Percentiles rank a stretch among this genome's conserved stretches.
Evolutionary conservation across 2,888 invertebrate species (phyloP).

Genomic region (Apodemia zela): DNA sequence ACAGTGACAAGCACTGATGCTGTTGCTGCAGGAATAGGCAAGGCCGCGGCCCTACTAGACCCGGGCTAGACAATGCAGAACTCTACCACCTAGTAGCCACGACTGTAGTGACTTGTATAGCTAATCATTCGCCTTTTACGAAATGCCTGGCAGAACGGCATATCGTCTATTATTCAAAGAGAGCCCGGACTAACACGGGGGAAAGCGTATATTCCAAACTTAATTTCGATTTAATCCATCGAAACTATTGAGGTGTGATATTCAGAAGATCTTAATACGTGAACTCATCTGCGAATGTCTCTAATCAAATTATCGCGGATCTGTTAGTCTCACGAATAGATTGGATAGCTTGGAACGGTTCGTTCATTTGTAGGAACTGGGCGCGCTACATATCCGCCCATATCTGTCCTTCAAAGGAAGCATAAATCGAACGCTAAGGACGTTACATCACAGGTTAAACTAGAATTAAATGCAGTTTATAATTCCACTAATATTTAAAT

Average conservation of each 20-base stretch:
- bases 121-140: too few species aligned
- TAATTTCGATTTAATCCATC: background rate
- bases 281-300: background rate
- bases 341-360: background rate
- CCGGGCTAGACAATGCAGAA: too few species aligned
- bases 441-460: constrained; percentile 19
- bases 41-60: too few species aligned
- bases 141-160: too few species aligned
- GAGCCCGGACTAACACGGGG: too few species aligned
- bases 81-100: too few species aligned
- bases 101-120: too few species aligned
- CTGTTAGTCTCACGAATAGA: constrained; percentile 4
- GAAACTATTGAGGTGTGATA: background rate
- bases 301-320: constrained; percentile 6
- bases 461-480: background rate
- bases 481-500: background rate
- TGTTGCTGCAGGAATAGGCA: too few species aligned
- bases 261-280: background rate
- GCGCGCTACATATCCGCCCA: constrained; percentile 28
- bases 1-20: too few species aligned
- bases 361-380: constrained; percentile 24
- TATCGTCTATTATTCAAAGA: too few species aligned
- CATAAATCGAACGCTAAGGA: constrained; percentile 29
- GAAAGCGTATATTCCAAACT: too few species aligned
- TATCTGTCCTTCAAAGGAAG: constrained; percentile 24